These are phyloP conservation scores for Tethya wilhelma DNA, from an alignment of 37 sponge, comb jelly and placozoan genomes.

Conservation along the genomic window DNA sequence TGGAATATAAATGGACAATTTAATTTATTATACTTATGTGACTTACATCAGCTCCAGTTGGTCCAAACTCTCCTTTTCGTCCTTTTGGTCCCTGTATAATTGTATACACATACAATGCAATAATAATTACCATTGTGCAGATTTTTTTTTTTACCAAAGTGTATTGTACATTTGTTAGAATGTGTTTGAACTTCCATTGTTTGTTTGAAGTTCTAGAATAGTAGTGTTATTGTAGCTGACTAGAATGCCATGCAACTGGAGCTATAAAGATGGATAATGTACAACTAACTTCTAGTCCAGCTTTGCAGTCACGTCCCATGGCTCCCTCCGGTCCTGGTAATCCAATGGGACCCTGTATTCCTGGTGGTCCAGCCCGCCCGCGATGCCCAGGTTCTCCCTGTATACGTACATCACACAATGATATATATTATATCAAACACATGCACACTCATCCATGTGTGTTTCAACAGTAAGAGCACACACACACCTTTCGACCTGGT, in stretches of 20 bases:
- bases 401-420: neutral
- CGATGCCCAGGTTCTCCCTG: slow-evolving; percentile 33
- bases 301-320: slow-evolving; percentile 1
- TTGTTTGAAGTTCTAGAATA: too few species aligned
- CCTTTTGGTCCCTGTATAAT: slow-evolving; percentile 27
- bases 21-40: neutral
- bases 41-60: slow-evolving; percentile 17
- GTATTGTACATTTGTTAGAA: too few species aligned
- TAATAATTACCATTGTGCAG: too few species aligned
- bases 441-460: neutral
- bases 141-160: too few species aligned
- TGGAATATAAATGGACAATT: neutral
- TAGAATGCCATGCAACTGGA: too few species aligned
- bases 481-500: slow-evolving; percentile 29
- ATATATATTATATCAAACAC: neutral
- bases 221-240: too few species aligned
- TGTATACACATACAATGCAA: too few species aligned
- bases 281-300: slow-evolving; percentile 25
- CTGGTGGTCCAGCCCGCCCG: slow-evolving; percentile 20
- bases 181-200: too few species aligned
- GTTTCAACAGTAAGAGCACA: neutral
- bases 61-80: slow-evolving; percentile 11
- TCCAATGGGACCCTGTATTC: slow-evolving; percentile 25
- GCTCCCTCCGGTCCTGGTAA: slow-evolving; percentile 13
- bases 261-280: too few species aligned